Evolutionary conservation across 2,113 vertebrate genomes (phyloP), one percentile per base, ranked within the genome.

Genomic region (Otocyon megalotis): DNA sequence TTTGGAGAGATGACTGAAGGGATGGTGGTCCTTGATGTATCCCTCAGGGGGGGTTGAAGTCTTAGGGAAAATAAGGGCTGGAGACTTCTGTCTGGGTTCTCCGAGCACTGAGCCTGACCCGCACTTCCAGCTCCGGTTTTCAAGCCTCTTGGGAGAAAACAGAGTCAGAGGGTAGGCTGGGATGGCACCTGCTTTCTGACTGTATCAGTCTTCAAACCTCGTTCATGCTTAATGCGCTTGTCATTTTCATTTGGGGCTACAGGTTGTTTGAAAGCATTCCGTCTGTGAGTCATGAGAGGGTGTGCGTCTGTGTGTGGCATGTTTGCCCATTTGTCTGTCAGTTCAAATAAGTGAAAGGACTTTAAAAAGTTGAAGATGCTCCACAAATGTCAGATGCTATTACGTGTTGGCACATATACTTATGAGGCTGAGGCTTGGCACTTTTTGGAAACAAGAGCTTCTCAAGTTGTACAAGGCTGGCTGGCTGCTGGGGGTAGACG

Each of bases 241-340:
- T 71, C 43, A 28, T 94, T 69, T 92, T 88, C 50, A 35, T 43
- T 76, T 86, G n/a, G 30, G 50, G 35, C 81, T 72, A 69, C 56
- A 32, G 76, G 72, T 82, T 77, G 19, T 53, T 28, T 20, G 53
- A 63, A 83, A 84, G 50, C 20, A 69, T 58, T 84, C 93, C 90
- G 50, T 86, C 56, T 92, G 62, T 91, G 88, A 97, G 80, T 97
- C 92, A 97, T 2, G 37, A 28, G 22, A 16, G 19, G 63, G 88
- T 76, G 63, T 80, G 50, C 93, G 58, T 67, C 72, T 93, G 1
- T 90, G 76, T 50, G 67, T 11, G 20, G 8, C 12, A 4, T 65
- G 28, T 87, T 90, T 83, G 26, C 35, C 62, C 76, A 80, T 88
- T 74, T 67, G 65, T 76, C 62, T 92, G 77, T 94, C 30, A 4